Conservation (phyloP, 1,140 invertebrate genomes). For the Drosophila mayri region DNA sequence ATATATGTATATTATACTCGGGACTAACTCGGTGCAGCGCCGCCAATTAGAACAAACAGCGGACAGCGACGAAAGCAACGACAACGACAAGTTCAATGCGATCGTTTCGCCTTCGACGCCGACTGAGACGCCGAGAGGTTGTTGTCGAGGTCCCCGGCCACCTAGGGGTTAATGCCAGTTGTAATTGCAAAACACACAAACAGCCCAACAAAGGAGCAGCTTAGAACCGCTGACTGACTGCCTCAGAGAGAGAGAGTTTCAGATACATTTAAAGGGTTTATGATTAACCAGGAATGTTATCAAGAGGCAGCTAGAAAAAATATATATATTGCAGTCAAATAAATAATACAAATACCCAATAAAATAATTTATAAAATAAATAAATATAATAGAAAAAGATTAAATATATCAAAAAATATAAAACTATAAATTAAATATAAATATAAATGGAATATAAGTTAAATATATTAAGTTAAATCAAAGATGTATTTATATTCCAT, state of each 20-base stretch:
- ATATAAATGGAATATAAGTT: too few species aligned
- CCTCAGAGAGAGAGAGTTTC: not conserved
- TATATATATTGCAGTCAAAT: not conserved
- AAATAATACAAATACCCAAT: not conserved
- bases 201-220: slow-evolving; percentile 20
- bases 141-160: slow-evolving; percentile 46
- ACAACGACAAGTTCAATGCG: slow-evolving; percentile 56
- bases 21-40: slow-evolving; percentile 60
- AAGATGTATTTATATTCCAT: too few species aligned
- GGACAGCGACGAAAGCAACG: slow-evolving; percentile 17
- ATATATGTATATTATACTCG: not conserved
- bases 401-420: not conserved
- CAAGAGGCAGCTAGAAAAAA: too few species aligned
- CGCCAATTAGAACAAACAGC: slow-evolving; percentile 75
- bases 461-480: not conserved
- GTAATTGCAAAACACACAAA: slow-evolving; percentile 41
- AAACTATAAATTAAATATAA: not conserved
- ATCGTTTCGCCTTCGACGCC: slow-evolving; percentile 44
- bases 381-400: not conserved
- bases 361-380: not conserved
- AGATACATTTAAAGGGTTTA: not conserved
- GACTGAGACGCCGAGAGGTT: slow-evolving; percentile 23
- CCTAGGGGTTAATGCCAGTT: slow-evolving; percentile 48
- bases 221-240: slow-evolving; percentile 2
- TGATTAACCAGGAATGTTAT: not conserved